Percentiles rank a stretch among this genome's conserved stretches.
These are phyloP conservation scores for Rhingia campestris DNA, from an alignment of 2,888 invertebrate species.

Conservation along the genomic window DNA sequence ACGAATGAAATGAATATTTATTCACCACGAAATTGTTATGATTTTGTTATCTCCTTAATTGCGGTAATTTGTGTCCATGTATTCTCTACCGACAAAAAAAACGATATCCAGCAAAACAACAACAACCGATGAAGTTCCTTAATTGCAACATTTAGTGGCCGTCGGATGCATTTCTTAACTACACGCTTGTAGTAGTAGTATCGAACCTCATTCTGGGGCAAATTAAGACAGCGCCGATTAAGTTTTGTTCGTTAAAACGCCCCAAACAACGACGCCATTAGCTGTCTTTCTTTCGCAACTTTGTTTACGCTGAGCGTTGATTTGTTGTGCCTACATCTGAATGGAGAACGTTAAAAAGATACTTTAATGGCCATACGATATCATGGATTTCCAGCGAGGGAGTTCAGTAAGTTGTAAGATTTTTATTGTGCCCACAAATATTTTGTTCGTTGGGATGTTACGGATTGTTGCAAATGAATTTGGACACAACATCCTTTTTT, in stretches of 20 bases:
- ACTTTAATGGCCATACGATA: conserved; percentile 57
- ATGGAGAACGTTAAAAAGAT: conserved; percentile 56
- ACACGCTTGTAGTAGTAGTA: neutral
- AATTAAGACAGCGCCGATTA: conserved; percentile 21
- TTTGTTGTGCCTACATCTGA: conserved; percentile 52
- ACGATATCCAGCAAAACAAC: neutral
- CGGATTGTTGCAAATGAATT: conserved; percentile 39
- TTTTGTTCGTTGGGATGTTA: conserved; percentile 30
- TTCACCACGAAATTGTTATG: conserved; percentile 72
- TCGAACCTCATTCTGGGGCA: neutral
- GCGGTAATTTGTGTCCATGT: conserved; percentile 72
- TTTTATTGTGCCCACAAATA: conserved; percentile 48
- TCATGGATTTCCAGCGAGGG: conserved; percentile 60
- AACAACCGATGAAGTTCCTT: conserved; percentile 20
- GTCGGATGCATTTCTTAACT: conserved; percentile 32
- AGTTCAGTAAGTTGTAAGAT: conserved; percentile 1
- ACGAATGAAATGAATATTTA: conserved; percentile 62
- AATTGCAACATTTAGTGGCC: conserved; percentile 58
- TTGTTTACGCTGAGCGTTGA: conserved; percentile 48
- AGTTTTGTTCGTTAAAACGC: conserved; percentile 4
- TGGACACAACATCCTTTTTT: neutral
- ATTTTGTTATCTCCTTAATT: conserved; percentile 73
- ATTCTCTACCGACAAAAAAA: conserved; percentile 30
- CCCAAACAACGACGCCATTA: neutral
- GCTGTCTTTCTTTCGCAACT: conserved; percentile 1